Percentiles rank a stretch among this genome's conserved stretches.
These are phyloP conservation scores for Agrochola lychnidis DNA, from an alignment of 2,888 invertebrate genomes.

Conservation along the genomic window DNA sequence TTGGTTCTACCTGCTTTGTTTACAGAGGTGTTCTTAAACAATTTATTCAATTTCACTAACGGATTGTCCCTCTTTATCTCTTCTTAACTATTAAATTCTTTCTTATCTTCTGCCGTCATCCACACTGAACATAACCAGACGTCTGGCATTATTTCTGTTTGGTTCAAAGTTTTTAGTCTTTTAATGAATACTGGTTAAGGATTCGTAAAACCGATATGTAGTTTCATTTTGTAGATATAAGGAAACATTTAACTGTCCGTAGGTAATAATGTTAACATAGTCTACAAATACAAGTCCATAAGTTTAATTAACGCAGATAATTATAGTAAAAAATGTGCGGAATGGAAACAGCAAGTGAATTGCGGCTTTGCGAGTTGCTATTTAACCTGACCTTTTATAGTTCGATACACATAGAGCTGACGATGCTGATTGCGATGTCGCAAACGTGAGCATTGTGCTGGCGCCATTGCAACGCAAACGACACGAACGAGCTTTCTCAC, in stretches of 20 bases:
- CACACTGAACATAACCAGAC: constrained; percentile 26
- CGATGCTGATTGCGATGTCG: constrained; percentile 80
- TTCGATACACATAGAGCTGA: constrained; percentile 74
- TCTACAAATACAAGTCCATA: constrained; percentile 46
- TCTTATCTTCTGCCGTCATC: constrained; percentile 60
- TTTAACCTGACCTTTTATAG: constrained; percentile 78
- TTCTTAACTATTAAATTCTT: constrained; percentile 68
- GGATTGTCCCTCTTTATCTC: constrained; percentile 68
- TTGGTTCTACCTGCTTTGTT: constrained; percentile 76
- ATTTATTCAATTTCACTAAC: constrained; percentile 70
- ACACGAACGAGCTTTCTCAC: constrained; percentile 82
- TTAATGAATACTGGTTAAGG: constrained; percentile 46
- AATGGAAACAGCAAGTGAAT: constrained; percentile 70
- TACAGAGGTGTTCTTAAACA: constrained; percentile 77
- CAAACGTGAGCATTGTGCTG: constrained; percentile 79
- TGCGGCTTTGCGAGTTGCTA: constrained; percentile 62
- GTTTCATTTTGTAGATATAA: constrained; percentile 30
- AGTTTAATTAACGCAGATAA: constrained; percentile 58
- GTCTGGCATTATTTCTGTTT: constrained; percentile 30
- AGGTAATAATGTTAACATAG: constrained; percentile 32
- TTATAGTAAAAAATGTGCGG: constrained; percentile 62
- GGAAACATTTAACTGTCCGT: constrained; percentile 28
- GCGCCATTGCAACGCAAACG: constrained; percentile 70
- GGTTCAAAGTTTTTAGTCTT: constrained; percentile 14
- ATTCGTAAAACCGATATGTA: constrained; percentile 25